These are phyloP conservation scores for Nymphalis c-album DNA, from an alignment of 2,888 invertebrate genomes.

Conservation along the genomic window DNA sequence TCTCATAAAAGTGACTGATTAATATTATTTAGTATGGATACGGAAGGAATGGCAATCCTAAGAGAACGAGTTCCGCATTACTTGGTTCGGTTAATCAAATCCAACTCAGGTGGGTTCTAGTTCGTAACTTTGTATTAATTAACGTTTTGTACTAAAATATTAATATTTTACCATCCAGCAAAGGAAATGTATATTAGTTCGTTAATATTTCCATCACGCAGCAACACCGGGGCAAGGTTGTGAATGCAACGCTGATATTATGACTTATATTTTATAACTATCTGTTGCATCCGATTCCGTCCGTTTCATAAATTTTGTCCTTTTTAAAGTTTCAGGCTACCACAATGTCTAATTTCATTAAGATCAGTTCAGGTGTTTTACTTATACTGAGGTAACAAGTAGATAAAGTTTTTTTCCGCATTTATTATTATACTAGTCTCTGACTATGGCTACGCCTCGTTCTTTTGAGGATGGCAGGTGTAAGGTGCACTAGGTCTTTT, in stretches of 20 bases:
- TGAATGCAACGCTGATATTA: slow-evolving; percentile 6
- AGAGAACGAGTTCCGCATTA: slow-evolving; percentile 24
- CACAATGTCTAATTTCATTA: too few species aligned
- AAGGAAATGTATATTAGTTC: slow-evolving; percentile 28
- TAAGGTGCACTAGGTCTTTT: too few species aligned
- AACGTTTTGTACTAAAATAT: slow-evolving; percentile 34
- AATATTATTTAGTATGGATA: slow-evolving; percentile 18
- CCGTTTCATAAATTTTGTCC: too few species aligned
- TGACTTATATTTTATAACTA: not conserved
- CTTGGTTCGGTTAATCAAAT: slow-evolving; percentile 28
- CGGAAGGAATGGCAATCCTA: slow-evolving; percentile 25
- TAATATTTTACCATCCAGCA: slow-evolving; percentile 26
- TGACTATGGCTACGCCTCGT: too few species aligned
- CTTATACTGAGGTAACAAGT: too few species aligned
- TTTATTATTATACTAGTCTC: too few species aligned
- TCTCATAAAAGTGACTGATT: slow-evolving; percentile 11
- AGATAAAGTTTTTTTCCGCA: too few species aligned
- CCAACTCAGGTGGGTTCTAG: slow-evolving; percentile 33
- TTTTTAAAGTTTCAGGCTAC: too few species aligned
- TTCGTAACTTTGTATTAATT: slow-evolving; percentile 31
- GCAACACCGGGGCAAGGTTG: slow-evolving; percentile 2
- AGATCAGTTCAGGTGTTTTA: too few species aligned
- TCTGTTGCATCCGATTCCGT: too few species aligned
- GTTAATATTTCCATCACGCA: slow-evolving; percentile 24
- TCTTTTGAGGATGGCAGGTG: too few species aligned